A percentile compares a stretch with the other conserved stretches of the same genome.
These are phyloP conservation scores for Corythornis leucogaster DNA, from an alignment of 2,797 vertebrate species.

Conservation along the genomic window DNA sequence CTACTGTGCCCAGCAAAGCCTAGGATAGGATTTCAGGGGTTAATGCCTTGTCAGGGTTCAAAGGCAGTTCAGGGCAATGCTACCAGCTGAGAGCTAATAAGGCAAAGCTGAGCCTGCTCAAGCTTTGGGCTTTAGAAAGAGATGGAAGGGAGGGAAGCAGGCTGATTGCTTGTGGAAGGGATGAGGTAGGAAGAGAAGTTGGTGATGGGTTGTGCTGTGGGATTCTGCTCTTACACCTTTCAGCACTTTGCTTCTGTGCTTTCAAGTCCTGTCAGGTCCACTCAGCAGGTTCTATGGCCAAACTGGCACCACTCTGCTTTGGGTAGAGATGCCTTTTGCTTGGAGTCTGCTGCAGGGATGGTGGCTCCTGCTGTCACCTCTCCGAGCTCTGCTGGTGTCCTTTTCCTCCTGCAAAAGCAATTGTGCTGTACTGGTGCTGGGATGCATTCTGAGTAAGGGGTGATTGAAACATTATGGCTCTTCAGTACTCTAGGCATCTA, in stretches of 20 bases:
- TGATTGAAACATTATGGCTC: neutral
- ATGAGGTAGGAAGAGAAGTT: neutral
- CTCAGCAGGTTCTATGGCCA: accelerated
- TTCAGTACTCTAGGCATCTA: neutral
- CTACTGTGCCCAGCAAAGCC: neutral
- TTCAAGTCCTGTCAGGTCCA: neutral
- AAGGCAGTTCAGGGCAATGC: conserved; percentile 17
- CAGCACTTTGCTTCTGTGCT: accelerated
- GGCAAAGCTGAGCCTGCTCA: neutral
- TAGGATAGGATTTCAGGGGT: neutral
- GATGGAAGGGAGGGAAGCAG: neutral
- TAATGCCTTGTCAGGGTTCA: neutral
- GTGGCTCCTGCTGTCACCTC: neutral
- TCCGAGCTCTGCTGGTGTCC: neutral
- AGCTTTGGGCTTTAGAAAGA: neutral
- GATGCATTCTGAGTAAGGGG: neutral
- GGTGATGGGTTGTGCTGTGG: accelerated
- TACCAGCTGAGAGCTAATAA: neutral
- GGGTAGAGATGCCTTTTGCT: neutral
- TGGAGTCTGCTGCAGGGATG: neutral
- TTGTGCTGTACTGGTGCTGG: neutral
- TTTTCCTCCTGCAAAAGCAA: neutral
- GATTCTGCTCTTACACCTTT: neutral
- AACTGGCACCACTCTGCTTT: neutral
- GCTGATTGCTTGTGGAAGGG: neutral